These are phyloP conservation scores for Cheilosia soror DNA, from an alignment of 2,888 invertebrate genomes.

Conservation along the genomic window DNA sequence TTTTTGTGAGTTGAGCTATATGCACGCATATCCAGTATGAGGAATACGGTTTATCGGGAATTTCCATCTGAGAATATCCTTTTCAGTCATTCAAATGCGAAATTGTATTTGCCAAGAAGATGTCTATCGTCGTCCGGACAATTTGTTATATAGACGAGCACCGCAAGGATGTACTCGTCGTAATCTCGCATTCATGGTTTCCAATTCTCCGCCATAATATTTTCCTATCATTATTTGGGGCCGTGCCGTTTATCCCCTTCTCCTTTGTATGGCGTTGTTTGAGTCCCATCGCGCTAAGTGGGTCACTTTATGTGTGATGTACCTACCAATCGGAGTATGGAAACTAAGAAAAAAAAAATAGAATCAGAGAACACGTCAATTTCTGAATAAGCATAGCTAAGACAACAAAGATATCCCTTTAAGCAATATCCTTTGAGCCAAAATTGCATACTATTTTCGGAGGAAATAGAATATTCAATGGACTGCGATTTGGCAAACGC, in stretches of 20 bases:
- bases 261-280: not conserved
- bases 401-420: conserved; percentile 49
- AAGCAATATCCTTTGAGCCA: conserved; percentile 57
- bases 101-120: conserved; percentile 74
- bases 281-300: conserved; percentile 37
- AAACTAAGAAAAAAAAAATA: not conserved
- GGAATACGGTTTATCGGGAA: conserved; percentile 63
- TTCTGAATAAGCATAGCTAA: conserved; percentile 32
- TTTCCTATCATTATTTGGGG: conserved; percentile 50
- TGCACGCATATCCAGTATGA: conserved; percentile 14
- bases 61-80: conserved; percentile 73
- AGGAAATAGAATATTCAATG: conserved; percentile 54
- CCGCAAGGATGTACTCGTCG: conserved; percentile 54
- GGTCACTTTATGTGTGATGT: conserved; percentile 51
- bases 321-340: conserved; percentile 4
- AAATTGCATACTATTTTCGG: conserved; percentile 39
- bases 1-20: conserved; percentile 34
- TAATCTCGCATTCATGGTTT: conserved; percentile 67
- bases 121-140: conserved; percentile 67
- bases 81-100: conserved; percentile 68
- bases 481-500: conserved; percentile 64
- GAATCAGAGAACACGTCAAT: conserved; percentile 14
- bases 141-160: conserved; percentile 51
- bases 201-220: conserved; percentile 29
- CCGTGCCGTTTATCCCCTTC: conserved; percentile 15